Evolutionary conservation across 1,140 invertebrate species (phyloP).

Genomic region (Gryllus bimaculatus): DNA sequence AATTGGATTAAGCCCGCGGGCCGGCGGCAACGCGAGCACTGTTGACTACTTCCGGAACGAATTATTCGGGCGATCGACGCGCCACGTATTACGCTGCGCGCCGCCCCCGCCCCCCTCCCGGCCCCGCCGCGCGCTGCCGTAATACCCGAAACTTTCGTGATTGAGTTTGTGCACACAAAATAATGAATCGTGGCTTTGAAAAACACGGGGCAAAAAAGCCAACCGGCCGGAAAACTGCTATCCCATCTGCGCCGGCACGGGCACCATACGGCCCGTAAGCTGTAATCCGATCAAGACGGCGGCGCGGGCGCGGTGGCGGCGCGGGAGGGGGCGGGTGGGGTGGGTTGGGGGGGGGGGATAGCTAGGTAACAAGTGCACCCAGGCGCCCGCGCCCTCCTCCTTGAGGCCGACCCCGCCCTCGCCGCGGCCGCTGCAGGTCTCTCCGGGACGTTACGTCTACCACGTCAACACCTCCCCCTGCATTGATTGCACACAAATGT

Average conservation of each 20-base stretch:
- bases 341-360: too few species aligned
- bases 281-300: slow-evolving; percentile 16
- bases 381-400: too few species aligned
- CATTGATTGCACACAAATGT: too few species aligned
- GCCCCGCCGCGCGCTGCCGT: neutral
- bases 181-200: slow-evolving; percentile 20
- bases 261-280: neutral
- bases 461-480: too few species aligned
- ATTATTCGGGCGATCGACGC: neutral
- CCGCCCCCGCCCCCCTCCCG: too few species aligned
- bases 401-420: too few species aligned
- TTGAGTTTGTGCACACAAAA: slow-evolving; percentile 19
- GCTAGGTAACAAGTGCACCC: too few species aligned
- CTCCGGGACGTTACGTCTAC: too few species aligned
- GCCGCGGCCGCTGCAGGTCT: too few species aligned
- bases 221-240: slow-evolving; percentile 16
- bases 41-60: neutral
- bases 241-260: slow-evolving; percentile 1
- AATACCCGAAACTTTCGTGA: slow-evolving; percentile 11
- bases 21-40: neutral
- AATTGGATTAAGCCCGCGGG: neutral
- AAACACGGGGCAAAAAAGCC: slow-evolving; percentile 19
- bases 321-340: too few species aligned
- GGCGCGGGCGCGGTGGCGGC: too few species aligned
- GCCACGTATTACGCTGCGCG: neutral